phyloP scores from a whole-genome alignment of 2,797 vertebrate genomes.

The Siniperca undulata region DNA sequence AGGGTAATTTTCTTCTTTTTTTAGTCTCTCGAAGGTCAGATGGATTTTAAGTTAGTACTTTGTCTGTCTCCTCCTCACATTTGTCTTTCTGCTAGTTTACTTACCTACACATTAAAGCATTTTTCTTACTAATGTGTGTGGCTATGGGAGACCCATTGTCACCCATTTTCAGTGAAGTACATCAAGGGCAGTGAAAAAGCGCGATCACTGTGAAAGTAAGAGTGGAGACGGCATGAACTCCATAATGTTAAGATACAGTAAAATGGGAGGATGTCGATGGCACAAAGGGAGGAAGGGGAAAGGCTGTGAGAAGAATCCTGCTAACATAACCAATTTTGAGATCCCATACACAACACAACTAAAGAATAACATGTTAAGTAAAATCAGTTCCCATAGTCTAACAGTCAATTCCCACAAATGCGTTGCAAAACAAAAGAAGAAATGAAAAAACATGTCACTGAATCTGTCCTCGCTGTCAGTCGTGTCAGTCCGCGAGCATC shows the following conservation, averaged over 20 bases:
- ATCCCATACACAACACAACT: not conserved
- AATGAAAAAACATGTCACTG: slow-evolving; percentile 44
- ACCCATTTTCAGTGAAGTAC: slow-evolving; percentile 7
- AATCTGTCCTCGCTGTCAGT: slow-evolving; percentile 52
- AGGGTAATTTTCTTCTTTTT: slow-evolving; percentile 11
- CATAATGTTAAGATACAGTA: not conserved
- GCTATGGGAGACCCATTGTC: slow-evolving; percentile 6
- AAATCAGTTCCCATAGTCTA: slow-evolving; percentile 2
- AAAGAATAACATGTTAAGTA: slow-evolving; percentile 2
- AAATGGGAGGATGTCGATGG: not conserved
- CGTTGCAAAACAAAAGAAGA: slow-evolving; percentile 45
- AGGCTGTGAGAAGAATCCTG: not conserved
- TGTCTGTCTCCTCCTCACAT: slow-evolving; percentile 6
- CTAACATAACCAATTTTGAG: not conserved
- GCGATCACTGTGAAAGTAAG: not conserved
- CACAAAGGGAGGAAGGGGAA: not conserved
- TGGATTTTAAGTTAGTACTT: slow-evolving; percentile 15
- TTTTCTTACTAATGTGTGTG: not conserved
- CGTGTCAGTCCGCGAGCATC: slow-evolving; percentile 43
- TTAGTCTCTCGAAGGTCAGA: slow-evolving; percentile 23
- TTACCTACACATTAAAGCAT: slow-evolving; percentile 7
- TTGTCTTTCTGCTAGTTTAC: slow-evolving; percentile 12
- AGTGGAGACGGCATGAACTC: not conserved
- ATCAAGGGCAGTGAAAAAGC: slow-evolving; percentile 15
- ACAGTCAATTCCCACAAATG: slow-evolving; percentile 10